phyloP scores from a whole-genome alignment of 1,140 invertebrate species.

The Drosophila grimshawi region DNA sequence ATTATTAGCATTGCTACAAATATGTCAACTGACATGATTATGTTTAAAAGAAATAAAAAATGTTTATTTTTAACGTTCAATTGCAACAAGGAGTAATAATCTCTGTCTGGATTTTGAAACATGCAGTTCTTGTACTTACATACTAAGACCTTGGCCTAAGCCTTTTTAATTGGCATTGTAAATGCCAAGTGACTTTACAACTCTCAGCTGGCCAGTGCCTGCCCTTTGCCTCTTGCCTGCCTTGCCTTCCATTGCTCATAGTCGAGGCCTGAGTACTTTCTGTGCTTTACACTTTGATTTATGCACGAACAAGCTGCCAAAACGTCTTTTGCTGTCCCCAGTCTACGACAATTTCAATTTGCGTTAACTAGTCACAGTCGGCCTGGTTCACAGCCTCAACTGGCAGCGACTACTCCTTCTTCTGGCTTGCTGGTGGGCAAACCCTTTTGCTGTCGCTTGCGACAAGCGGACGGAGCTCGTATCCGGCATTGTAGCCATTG shows the following conservation, averaged over 20 bases:
- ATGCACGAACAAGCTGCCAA: slow-evolving; percentile 60
- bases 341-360: slow-evolving; percentile 63
- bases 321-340: slow-evolving; percentile 49
- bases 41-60: too few species aligned
- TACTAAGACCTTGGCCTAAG: slow-evolving; percentile 42
- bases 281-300: slow-evolving; percentile 53
- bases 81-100: neutral
- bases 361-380: slow-evolving; percentile 62
- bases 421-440: slow-evolving; percentile 33
- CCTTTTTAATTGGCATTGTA: slow-evolving; percentile 58
- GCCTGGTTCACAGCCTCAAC: slow-evolving; percentile 42
- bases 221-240: neutral
- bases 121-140: slow-evolving; percentile 31
- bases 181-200: slow-evolving; percentile 45
- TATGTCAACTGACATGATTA: too few species aligned
- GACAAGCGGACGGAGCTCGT: slow-evolving; percentile 28
- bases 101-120: slow-evolving; percentile 22
- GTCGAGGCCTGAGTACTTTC: neutral
- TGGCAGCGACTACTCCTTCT: neutral
- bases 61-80: too few species aligned
- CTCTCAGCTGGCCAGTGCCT: slow-evolving; percentile 18
- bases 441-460: slow-evolving; percentile 58
- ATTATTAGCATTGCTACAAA: too few species aligned
- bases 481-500: slow-evolving; percentile 38
- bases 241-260: neutral